Evolutionary conservation across 2,888 invertebrate species (phyloP), one percentile per base, ranked within the genome.

Genomic region (Pammene aurita): DNA sequence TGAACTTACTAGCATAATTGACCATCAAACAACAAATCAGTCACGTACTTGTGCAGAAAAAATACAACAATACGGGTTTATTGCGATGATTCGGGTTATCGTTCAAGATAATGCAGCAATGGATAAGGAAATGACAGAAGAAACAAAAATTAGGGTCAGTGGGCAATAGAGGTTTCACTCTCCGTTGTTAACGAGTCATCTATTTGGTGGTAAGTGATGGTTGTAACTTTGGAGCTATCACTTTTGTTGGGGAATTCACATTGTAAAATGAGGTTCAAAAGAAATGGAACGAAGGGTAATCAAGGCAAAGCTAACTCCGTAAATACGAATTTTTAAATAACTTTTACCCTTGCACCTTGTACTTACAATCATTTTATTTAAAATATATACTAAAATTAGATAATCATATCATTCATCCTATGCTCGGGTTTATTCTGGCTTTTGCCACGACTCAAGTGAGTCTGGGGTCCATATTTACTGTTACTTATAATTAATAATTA

Each of bases 161-260:
- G 55, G 13, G 54, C 58, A 44, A 54, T 46, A 58, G 46, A 65
- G 48, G 46, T 69, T 65, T 69, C 69, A 65, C 69, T 69, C 65
- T 69, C 69, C 7, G 68, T 58, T 57, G 62, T 62, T 38, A 41
- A 54, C 50, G 16, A 54, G 44, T 44, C 50, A n/a, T 35, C 14
- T 58, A 61, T 55, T 48, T 63, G 54, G 54, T 64, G 52, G 38
- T 62, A 56, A 50, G 48, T 58, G 44, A 48, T 62, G 14, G 42
- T 63, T 14, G 50, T 14, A 44, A n/a, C 42, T 61, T 34, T 10
- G 18, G 26, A 62, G 44, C 64, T 58, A 46, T 68, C 64, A 57
- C 68, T 68, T 68, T 68, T 69, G 14, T 55, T 14, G 46, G 18
- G 18, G 0, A 13, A 11, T 52, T n/a, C 13, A 34, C 52, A 52